Evolutionary conservation across 1,140 invertebrate genomes (phyloP).

Genomic region (Euborellia annulipes): DNA sequence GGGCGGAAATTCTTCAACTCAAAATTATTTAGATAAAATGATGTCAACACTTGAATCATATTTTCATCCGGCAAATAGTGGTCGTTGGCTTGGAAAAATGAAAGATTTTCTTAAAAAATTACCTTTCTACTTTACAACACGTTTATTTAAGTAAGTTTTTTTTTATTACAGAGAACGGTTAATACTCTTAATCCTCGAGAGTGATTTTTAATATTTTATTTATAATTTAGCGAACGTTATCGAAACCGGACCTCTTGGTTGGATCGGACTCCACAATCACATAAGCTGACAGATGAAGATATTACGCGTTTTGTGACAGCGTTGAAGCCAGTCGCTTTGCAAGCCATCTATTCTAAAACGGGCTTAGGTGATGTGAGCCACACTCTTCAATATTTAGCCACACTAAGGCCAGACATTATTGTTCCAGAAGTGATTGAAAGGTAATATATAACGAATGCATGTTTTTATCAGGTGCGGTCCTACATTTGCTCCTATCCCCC

Average conservation of each 20-base stretch:
- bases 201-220: constrained; percentile 19
- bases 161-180: too few species aligned
- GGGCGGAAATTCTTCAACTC: constrained; percentile 38
- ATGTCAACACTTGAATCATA: constrained; percentile 75
- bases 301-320: constrained; percentile 68
- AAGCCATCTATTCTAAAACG: constrained; percentile 61
- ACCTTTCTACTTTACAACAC: constrained; percentile 35
- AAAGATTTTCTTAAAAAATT: constrained; percentile 45
- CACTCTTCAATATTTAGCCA: constrained; percentile 58
- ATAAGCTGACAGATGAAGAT: constrained; percentile 61
- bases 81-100: constrained; percentile 53
- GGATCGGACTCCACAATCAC: constrained; percentile 42
- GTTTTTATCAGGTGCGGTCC: too few species aligned
- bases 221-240: constrained; percentile 38
- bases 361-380: constrained; percentile 44
- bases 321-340: constrained; percentile 47
- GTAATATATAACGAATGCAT: too few species aligned
- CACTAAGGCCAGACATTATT: constrained; percentile 64
- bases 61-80: constrained; percentile 75
- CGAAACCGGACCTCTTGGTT: constrained; percentile 44
- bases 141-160: constrained; percentile 34
- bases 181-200: too few species aligned
- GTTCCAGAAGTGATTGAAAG: constrained; percentile 68
- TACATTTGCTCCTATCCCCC: neutral
- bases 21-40: constrained; percentile 62